Percentiles rank a stretch among this genome's conserved stretches.
Evolutionary conservation across 92 coral and sea anemone species (phyloP).

Genomic region (Scolanthus callimorphus): DNA sequence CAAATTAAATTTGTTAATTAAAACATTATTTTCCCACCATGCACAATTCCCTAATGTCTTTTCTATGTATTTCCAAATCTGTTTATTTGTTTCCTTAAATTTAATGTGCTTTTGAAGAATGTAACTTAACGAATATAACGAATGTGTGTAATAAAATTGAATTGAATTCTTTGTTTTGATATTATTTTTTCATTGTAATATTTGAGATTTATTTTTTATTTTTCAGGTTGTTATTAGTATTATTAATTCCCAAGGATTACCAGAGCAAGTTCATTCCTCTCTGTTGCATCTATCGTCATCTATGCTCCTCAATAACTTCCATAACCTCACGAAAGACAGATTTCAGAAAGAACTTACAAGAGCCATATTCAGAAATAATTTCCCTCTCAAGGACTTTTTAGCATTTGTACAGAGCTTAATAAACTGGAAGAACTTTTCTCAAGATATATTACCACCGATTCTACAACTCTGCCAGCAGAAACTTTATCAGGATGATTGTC

Average conservation of each 20-base stretch:
- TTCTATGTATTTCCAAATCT: too few species aligned
- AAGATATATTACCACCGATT: conserved; percentile 50
- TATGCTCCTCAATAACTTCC: conserved; percentile 56
- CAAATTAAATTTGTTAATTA: too few species aligned
- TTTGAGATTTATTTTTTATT: too few species aligned
- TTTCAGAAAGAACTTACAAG: conserved; percentile 38
- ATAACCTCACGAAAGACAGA: conserved; percentile 36
- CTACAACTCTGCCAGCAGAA: conserved; percentile 54
- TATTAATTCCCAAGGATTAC: conserved; percentile 5
- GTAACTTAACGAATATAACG: too few species aligned
- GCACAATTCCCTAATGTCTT: too few species aligned
- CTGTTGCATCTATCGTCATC: conserved; percentile 53
- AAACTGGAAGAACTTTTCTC: conserved; percentile 55
- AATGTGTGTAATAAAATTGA: too few species aligned
- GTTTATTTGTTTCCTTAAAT: too few species aligned
- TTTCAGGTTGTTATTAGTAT: conserved; percentile 33
- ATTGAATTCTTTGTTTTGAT: too few species aligned
- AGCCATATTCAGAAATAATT: conserved; percentile 26
- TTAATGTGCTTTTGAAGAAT: too few species aligned
- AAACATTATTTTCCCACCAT: too few species aligned
- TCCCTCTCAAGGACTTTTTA: conserved; percentile 30
- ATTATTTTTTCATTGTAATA: too few species aligned
- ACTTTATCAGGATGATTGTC: conserved; percentile 7
- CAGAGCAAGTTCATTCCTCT: conserved; percentile 7
- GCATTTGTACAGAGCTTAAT: conserved; percentile 51